Conservation (phyloP, 2,888 invertebrate genomes). For the Lasioglossum leucozonium region DNA sequence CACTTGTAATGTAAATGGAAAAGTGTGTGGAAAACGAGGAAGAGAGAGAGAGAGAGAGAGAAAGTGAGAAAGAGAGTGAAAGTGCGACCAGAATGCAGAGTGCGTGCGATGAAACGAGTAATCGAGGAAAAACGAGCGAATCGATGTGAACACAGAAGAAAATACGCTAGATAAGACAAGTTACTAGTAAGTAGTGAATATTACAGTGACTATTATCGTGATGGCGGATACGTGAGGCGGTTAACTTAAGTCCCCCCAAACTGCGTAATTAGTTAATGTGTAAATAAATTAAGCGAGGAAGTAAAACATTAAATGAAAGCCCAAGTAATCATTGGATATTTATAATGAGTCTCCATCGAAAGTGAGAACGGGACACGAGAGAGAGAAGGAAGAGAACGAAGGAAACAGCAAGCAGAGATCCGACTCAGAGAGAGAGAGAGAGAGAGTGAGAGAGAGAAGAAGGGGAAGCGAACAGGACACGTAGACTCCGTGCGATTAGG, state of each 20-base stretch:
- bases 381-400: slow-evolving; percentile 3
- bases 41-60: slow-evolving; percentile 33
- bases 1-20: slow-evolving; percentile 82
- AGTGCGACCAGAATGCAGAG: slow-evolving; percentile 18
- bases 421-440: slow-evolving; percentile 55
- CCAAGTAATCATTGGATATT: slow-evolving; percentile 83
- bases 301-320: slow-evolving; percentile 79
- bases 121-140: slow-evolving; percentile 67
- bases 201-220: slow-evolving; percentile 76
- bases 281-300: slow-evolving; percentile 82
- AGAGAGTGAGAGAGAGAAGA: slow-evolving; percentile 39
- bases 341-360: slow-evolving; percentile 77
- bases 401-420: slow-evolving; percentile 61
- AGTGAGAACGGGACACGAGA: slow-evolving; percentile 50
- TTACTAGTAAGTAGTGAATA: slow-evolving; percentile 79
- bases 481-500: slow-evolving; percentile 48
- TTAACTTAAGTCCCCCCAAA: slow-evolving; percentile 77
- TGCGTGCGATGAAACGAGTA: slow-evolving; percentile 48
- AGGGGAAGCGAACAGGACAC: slow-evolving; percentile 23
- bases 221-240: slow-evolving; percentile 73
- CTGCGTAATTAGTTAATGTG: slow-evolving; percentile 80
- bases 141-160: slow-evolving; percentile 76
- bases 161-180: slow-evolving; percentile 73
- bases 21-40: slow-evolving; percentile 48
- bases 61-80: slow-evolving; percentile 50